A percentile compares a stretch with the other conserved stretches of the same genome.
These are phyloP conservation scores for Myioborus melanocephalus DNA, from an alignment of 2,797 vertebrate species.

Conservation along the genomic window DNA sequence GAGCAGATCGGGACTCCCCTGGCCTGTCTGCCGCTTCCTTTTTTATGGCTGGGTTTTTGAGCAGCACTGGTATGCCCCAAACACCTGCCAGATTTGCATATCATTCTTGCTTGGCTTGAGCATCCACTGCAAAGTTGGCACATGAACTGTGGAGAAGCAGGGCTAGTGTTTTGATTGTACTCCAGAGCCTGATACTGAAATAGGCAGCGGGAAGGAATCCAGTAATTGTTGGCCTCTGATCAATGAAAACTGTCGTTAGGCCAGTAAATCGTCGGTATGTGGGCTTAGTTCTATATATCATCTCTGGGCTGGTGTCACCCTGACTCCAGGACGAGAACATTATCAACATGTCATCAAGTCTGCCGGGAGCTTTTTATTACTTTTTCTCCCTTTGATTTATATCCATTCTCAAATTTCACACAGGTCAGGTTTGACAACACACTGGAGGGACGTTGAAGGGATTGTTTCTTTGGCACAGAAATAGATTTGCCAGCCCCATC, in stretches of 20 bases:
- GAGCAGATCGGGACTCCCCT: constrained; percentile 4
- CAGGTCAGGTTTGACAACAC: constrained; percentile 15
- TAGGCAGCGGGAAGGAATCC: constrained; percentile 75
- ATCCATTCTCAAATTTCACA: constrained; percentile 59
- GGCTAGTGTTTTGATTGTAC: constrained; percentile 73
- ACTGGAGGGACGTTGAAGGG: background rate
- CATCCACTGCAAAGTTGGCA: constrained; percentile 61
- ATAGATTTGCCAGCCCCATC: constrained; percentile 1
- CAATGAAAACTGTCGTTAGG: constrained; percentile 86
- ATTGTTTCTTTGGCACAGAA: constrained; percentile 51
- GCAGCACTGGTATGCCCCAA: constrained; percentile 57
- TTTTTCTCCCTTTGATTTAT: constrained; percentile 71
- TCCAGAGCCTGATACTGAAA: constrained; percentile 81
- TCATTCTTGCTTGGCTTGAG: constrained; percentile 67
- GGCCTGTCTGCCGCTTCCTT: constrained; percentile 28
- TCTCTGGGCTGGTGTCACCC: constrained; percentile 70
- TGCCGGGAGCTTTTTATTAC: constrained; percentile 63
- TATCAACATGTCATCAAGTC: constrained; percentile 70
- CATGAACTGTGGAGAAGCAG: constrained; percentile 58
- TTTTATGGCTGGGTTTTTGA: constrained; percentile 37
- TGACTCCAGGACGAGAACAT: constrained; percentile 72
- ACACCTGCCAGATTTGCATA: constrained; percentile 76
- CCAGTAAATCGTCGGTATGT: constrained; percentile 85
- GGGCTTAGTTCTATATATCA: constrained; percentile 77
- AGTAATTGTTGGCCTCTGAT: constrained; percentile 85